These are phyloP conservation scores for Triplophysa siluroides DNA, from an alignment of 2,113 vertebrate species.

Conservation along the genomic window DNA sequence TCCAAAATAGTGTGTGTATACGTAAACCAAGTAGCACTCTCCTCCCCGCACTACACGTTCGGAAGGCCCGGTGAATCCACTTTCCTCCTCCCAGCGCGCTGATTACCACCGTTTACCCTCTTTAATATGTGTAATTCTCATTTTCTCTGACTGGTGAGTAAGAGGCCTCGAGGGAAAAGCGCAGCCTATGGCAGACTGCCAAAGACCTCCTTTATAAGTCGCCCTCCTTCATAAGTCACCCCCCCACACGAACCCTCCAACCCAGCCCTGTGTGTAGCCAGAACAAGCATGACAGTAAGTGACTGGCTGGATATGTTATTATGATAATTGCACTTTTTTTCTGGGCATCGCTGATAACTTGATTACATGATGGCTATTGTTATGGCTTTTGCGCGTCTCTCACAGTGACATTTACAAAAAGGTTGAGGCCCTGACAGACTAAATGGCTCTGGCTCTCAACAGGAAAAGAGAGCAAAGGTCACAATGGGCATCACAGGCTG, in stretches of 20 bases:
- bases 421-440: constrained; percentile 55
- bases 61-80: constrained; percentile 69
- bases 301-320: constrained; percentile 64
- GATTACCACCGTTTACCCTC: constrained; percentile 81
- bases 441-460: constrained; percentile 41
- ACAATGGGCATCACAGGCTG: constrained; percentile 46
- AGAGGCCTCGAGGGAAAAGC: constrained; percentile 72
- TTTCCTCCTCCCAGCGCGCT: constrained; percentile 69
- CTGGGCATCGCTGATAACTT: constrained; percentile 60
- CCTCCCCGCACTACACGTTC: constrained; percentile 60
- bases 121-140: constrained; percentile 82
- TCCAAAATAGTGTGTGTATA: constrained; percentile 1
- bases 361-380: constrained; percentile 58
- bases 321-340: constrained; percentile 65
- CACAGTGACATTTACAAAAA: constrained; percentile 54
- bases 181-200: constrained; percentile 75
- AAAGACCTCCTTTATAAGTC: constrained; percentile 68
- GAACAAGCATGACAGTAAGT: constrained; percentile 64
- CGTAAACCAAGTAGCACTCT: background rate
- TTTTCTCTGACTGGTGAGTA: constrained; percentile 79
- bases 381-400: constrained; percentile 53
- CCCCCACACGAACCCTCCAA: constrained; percentile 42
- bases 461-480: constrained; percentile 55
- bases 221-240: constrained; percentile 65
- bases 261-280: constrained; percentile 58